Conservation (phyloP, 2,113 vertebrate species). For the Mustela nigripes region DNA sequence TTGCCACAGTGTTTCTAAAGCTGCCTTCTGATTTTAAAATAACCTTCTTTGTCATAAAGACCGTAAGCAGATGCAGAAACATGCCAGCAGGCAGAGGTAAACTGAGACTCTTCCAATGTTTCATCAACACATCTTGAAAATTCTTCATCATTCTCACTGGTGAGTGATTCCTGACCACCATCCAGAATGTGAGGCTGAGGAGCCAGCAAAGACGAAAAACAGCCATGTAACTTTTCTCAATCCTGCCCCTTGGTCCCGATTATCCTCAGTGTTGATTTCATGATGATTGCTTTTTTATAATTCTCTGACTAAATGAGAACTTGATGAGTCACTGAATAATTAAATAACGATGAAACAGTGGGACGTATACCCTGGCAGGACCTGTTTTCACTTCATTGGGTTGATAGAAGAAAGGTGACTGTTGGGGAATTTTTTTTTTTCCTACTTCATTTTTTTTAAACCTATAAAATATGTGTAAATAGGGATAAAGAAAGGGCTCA, state of each 20-base stretch:
- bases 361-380: neutral
- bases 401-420: constrained; percentile 38
- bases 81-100: constrained; percentile 66
- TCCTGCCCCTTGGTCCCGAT: constrained; percentile 26
- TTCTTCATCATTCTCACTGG: constrained; percentile 43
- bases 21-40: constrained; percentile 54
- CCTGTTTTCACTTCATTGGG: neutral
- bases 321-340: constrained; percentile 63
- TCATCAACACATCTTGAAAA: constrained; percentile 66
- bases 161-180: constrained; percentile 49
- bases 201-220: neutral
- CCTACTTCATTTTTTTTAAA: neutral
- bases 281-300: constrained; percentile 47
- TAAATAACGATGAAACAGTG: constrained; percentile 51
- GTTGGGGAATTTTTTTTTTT: neutral
- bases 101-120: constrained; percentile 39
- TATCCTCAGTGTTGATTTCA: constrained; percentile 63
- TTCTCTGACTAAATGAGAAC: constrained; percentile 55
- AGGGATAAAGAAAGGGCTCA: constrained; percentile 18
- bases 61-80: constrained; percentile 41
- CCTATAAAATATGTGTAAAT: neutral
- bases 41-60: constrained; percentile 58
- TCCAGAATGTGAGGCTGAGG: neutral
- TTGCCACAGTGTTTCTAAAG: neutral
- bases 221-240: constrained; percentile 38